phyloP scores from a whole-genome alignment of 2,888 invertebrate species.

The Eupithecia abbreviata region DNA sequence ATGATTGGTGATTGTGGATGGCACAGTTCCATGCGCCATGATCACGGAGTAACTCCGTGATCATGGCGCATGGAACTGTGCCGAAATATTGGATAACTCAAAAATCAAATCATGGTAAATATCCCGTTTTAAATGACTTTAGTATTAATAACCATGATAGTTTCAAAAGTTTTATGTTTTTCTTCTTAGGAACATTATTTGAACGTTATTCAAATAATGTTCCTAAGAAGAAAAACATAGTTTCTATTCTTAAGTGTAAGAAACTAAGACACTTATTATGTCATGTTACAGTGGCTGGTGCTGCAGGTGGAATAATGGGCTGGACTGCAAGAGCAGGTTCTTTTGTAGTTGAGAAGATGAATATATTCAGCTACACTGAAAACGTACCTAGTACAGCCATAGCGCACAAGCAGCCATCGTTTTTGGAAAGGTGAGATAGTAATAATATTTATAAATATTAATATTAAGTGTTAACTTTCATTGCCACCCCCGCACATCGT shows the following conservation, averaged over 20 bases:
- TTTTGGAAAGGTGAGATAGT: conserved; percentile 72
- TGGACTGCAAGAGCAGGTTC: conserved; percentile 93
- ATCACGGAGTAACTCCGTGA: too few species aligned
- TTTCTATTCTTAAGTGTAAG: not conserved
- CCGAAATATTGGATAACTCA: too few species aligned
- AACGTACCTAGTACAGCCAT: conserved; percentile 74
- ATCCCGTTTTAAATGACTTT: too few species aligned
- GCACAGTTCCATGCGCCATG: too few species aligned
- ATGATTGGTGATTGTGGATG: too few species aligned
- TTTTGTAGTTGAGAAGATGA: conserved; percentile 92
- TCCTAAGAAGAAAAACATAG: not conserved
- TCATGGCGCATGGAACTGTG: too few species aligned
- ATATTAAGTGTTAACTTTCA: not conserved
- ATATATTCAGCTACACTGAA: conserved; percentile 79
- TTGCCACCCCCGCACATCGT: too few species aligned
- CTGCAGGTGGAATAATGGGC: conserved; percentile 84
- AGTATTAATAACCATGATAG: too few species aligned
- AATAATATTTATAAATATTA: not conserved
- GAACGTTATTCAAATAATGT: not conserved
- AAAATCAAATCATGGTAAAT: too few species aligned
- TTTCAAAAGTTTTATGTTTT: too few species aligned
- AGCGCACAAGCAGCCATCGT: conserved; percentile 79
- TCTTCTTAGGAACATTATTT: too few species aligned
- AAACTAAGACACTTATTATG: not conserved
- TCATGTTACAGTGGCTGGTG: conserved; percentile 57